Base-by-base conservation (phyloP, 2,888 invertebrate species). In the Chesias legatella region DNA sequence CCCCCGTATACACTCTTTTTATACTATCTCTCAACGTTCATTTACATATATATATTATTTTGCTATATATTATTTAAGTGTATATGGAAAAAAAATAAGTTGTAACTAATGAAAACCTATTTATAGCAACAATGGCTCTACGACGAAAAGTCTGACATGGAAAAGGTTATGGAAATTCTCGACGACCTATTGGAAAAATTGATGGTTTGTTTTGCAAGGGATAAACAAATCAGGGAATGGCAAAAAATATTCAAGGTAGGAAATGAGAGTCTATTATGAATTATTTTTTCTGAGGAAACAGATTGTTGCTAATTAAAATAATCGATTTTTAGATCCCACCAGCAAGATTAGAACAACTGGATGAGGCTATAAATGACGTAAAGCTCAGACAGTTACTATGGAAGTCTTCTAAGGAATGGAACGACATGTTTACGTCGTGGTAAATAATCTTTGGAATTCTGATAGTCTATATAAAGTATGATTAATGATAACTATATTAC, bases 161-260 rank as follows among this genome's bases (percentile, higher is more conserved):
- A 90, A 6, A 90, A 90, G 56, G 94, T 94, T 1, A 82, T 90
- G 45, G 88, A 89, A 17, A 89, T 91, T 6, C 82, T 97, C 3
- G 90, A 90, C 4, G 90, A 90, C 1, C 79, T 96, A 0, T 79
- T 90, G 43, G 90, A 90, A 1, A 90, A 91, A 47, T 84, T 97
- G 10, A 76, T 79, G 7, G 90, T 79, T 0, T 93, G 94, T 48
- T 90, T 92, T 34, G 88, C 90, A n/a, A 85, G 89, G 41, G 94
- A 95, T 0, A 91, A 90, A 37, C 92, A 94, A 61, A 95, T 93
- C 67, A 92, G 94, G 50, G 90, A 91, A 0, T 94, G 95, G 83
- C 97, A 97, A 74, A 95, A 94, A 70, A 92, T 94, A 65, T 96
- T 97, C 63, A 93, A 94, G 88, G 95, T 94, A 35, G 0, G 23